Conservation (phyloP, 2,888 invertebrate genomes). For the Ornithoptera priamus region DNA sequence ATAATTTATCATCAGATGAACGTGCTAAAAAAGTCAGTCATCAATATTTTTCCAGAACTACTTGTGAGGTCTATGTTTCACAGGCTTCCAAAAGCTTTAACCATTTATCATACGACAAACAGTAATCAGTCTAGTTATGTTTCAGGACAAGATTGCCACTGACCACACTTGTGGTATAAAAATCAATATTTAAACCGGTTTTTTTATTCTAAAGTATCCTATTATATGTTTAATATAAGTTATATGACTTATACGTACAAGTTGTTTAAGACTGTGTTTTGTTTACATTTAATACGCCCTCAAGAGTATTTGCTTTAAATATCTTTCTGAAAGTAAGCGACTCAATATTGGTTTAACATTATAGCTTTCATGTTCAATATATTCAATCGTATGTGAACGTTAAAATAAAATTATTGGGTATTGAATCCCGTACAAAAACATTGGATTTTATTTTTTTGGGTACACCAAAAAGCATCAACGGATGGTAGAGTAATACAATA, state of each 20-base stretch:
- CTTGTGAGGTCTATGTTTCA: too few relatives aligned
- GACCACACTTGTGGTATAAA: too few relatives aligned
- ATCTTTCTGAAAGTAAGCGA: slow-evolving; percentile 5
- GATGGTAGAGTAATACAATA: not conserved
- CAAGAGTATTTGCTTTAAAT: slow-evolving; percentile 2
- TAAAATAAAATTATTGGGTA: not conserved
- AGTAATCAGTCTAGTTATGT: too few relatives aligned
- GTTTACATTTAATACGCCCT: slow-evolving; percentile 7
- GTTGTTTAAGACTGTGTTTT: not conserved
- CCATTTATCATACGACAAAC: too few relatives aligned
- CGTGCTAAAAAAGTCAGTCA: too few relatives aligned
- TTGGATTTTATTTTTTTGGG: not conserved
- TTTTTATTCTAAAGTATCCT: not conserved
- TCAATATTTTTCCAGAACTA: too few relatives aligned
- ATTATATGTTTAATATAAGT: not conserved
- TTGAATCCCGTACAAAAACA: not conserved
- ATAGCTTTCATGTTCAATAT: slow-evolving; percentile 8
- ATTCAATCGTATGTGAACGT: not conserved
- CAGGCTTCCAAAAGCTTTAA: too few relatives aligned
- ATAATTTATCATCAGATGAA: too few relatives aligned
- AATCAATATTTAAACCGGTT: too few relatives aligned
- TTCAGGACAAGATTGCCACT: too few relatives aligned
- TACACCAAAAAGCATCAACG: not conserved
- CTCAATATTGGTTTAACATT: slow-evolving; percentile 16
- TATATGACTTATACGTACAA: not conserved